These are phyloP conservation scores for Colaptes auratus DNA, from an alignment of 2,113 vertebrate genomes.

Conservation along the genomic window DNA sequence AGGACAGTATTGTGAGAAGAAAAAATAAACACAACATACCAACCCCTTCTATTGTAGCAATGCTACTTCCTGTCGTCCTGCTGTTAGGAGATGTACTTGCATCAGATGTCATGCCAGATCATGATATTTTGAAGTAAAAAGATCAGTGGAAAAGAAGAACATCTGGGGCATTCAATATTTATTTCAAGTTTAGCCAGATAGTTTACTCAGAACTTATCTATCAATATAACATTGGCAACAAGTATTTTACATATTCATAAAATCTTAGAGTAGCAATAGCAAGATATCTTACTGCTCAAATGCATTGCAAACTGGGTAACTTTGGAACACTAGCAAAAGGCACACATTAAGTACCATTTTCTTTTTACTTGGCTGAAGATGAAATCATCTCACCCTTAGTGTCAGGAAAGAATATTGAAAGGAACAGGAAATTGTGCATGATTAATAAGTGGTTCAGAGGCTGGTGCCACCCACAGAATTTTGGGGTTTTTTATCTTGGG, in stretches of 20 bases:
- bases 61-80: neutral
- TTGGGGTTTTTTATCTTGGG: too few relatives aligned
- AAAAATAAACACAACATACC: neutral
- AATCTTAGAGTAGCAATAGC: neutral
- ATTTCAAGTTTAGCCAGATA: neutral
- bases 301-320: neutral
- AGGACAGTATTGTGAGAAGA: neutral
- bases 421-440: too few relatives aligned
- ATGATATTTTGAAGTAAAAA: neutral
- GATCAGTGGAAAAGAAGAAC: neutral
- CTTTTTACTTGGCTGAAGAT: neutral
- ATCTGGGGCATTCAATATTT: neutral
- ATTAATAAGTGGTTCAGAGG: too few relatives aligned
- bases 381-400: neutral
- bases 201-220: neutral
- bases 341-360: neutral
- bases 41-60: neutral
- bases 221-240: neutral
- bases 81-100: neutral
- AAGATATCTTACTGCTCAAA: neutral
- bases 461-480: too few relatives aligned
- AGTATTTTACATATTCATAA: neutral
- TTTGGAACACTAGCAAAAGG: neutral
- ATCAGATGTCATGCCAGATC: neutral
- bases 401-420: too few relatives aligned